These are phyloP conservation scores for Aphelinus atriplicis DNA, from an alignment of 1,140 invertebrate species.

Conservation along the genomic window DNA sequence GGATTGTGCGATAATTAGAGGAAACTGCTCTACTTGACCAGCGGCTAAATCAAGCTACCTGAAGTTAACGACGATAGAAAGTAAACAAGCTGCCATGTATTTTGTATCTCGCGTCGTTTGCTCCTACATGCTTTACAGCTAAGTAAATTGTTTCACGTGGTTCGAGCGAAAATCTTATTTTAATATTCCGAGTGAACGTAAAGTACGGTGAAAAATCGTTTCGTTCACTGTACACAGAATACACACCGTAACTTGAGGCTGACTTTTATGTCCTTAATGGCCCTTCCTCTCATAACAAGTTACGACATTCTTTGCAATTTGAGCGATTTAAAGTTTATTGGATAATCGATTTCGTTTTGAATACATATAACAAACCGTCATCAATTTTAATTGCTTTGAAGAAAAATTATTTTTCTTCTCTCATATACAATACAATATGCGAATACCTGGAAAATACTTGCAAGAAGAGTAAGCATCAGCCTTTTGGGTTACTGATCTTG, in stretches of 20 bases:
- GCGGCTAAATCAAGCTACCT: too few relatives aligned
- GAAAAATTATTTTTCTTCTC: too few relatives aligned
- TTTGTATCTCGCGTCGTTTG: background rate
- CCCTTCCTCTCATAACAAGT: conserved; percentile 35
- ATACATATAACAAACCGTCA: conserved; percentile 17
- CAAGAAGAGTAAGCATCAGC: too few relatives aligned
- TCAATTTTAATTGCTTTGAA: conserved; percentile 30
- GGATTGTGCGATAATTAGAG: too few relatives aligned
- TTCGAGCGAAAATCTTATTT: conserved; percentile 18
- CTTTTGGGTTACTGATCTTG: too few relatives aligned
- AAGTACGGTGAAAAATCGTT: conserved; percentile 23
- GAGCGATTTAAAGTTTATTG: conserved; percentile 36
- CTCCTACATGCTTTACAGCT: conserved; percentile 10
- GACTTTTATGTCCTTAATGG: conserved; percentile 38
- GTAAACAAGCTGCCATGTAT: too few relatives aligned
- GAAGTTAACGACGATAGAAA: too few relatives aligned
- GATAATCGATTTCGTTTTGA: conserved; percentile 30
- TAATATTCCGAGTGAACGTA: conserved; percentile 32
- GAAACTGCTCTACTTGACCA: too few relatives aligned
- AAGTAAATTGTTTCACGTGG: conserved; percentile 35
- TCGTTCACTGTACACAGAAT: conserved; percentile 27
- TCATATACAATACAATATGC: too few relatives aligned
- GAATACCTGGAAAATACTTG: too few relatives aligned
- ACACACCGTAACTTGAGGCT: conserved; percentile 35
- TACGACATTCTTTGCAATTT: conserved; percentile 36